Conservation (phyloP, 2,797 vertebrate species). For the Danionella dracula region DNA sequence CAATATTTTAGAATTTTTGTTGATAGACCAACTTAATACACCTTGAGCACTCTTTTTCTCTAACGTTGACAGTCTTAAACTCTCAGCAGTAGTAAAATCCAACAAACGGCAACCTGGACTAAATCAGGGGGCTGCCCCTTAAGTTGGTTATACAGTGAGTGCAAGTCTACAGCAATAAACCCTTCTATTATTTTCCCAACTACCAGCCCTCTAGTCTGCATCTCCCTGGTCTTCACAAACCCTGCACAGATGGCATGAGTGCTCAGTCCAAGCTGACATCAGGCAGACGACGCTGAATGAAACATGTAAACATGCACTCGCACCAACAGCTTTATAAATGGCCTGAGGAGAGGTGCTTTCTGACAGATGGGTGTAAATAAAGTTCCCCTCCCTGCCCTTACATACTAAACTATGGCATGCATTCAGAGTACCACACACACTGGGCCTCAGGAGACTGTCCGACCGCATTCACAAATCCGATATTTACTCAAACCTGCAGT, state of each 20-base stretch:
- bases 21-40: no score
- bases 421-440: conserved; percentile 27
- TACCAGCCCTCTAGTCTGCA: not conserved
- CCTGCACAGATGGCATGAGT: conserved; percentile 51
- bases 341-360: not conserved
- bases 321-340: conserved; percentile 29
- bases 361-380: conserved; percentile 43
- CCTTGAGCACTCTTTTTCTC: no score
- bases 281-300: conserved; percentile 57
- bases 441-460: conserved; percentile 11
- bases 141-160: not conserved
- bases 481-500: conserved; percentile 61
- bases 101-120: not conserved
- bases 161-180: not conserved
- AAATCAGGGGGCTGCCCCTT: not conserved
- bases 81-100: no score
- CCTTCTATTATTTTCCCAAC: not conserved
- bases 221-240: conserved; percentile 1
- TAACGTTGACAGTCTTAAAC: no score
- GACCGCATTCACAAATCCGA: conserved; percentile 22
- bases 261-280: conserved; percentile 19
- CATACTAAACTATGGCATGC: conserved; percentile 4
- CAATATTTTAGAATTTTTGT: no score
- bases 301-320: conserved; percentile 54
- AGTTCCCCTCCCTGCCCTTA: not conserved